A percentile compares a stretch with the other conserved stretches of the same genome.
These are phyloP conservation scores for Etheostoma cragini DNA, from an alignment of 2,113 vertebrate species.

Conservation along the genomic window DNA sequence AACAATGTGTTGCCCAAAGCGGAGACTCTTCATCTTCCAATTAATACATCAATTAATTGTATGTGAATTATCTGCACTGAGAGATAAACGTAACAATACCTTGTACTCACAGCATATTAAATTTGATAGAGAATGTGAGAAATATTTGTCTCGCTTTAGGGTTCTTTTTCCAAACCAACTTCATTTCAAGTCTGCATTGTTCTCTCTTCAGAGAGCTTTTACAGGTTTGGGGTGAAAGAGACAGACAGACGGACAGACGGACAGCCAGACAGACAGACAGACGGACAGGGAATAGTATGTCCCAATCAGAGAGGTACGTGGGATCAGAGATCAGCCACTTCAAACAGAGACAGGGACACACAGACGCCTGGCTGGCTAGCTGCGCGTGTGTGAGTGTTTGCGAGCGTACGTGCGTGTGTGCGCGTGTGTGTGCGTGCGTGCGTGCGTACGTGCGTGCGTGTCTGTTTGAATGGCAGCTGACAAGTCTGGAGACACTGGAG, in stretches of 20 bases:
- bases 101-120: not conserved
- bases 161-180: not conserved
- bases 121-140: constrained; percentile 17
- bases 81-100: constrained; percentile 24
- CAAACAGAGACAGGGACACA: constrained; percentile 81
- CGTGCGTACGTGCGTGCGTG: too few relatives aligned
- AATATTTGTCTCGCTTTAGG: not conserved
- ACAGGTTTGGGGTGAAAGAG: constrained; percentile 4
- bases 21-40: constrained; percentile 34
- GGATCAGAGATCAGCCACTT: constrained; percentile 83
- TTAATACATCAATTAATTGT: constrained; percentile 56
- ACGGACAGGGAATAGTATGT: constrained; percentile 44
- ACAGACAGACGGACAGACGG: constrained; percentile 47
- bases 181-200: constrained; percentile 13
- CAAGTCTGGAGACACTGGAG: constrained; percentile 34
- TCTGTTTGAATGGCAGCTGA: constrained; percentile 60
- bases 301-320: constrained; percentile 52
- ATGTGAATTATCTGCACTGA: constrained; percentile 45
- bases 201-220: not conserved
- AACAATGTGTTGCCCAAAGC: constrained; percentile 49
- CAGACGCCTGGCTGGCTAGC: constrained; percentile 72
- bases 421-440: too few relatives aligned
- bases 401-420: too few relatives aligned
- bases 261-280: constrained; percentile 35
- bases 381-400: constrained; percentile 20